Evolutionary conservation across 2,113 vertebrate species (phyloP), one percentile per base, ranked within the genome.

Genomic region (Potamarius usumacintae): DNA sequence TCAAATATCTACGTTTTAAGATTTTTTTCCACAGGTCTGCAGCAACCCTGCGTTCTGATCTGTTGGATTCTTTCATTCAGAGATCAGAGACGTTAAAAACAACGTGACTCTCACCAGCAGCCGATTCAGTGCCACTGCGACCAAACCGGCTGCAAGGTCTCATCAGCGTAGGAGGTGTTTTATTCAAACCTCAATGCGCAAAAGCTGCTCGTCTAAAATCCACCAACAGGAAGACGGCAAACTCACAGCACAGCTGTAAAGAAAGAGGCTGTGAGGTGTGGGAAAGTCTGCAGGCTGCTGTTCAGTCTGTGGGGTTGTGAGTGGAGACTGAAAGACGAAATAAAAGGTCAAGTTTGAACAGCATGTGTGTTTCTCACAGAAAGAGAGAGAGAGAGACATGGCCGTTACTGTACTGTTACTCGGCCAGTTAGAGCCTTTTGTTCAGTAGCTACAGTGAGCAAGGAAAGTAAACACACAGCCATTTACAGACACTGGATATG

Each of bases 361-460:
- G 86, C 89, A 65, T 84, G 89, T 18, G 62, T 12, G 60, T 72
- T 90, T 90, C 87, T 84, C 89, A 88, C 87, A 88, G 55, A 78
- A 11, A 83, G 67, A 84, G 74, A 78, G 57, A 85, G 62, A 79
- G 72, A 79, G 63, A n/a, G 72, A 57, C 90, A 86, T 82, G 60
- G 88, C 90, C 92, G 93, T 94, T 91, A 92, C 90, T 83, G 88
- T 87, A 81, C 90, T 91, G 53, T 60, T 10, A 71, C 63, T 53
- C 76, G 5, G 2, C 15, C 63, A 80, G 55, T 34, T 57, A 55
- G 27, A 52, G 60, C 27, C 77, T 82, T 71, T 82, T 82, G 57
- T 83, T 76, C 10, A 62, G 79, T 18, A 30, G 48, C 30, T 52
- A 77, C 52, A 50, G 48, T 79, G 62, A 79, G 79, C 52, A 4